Conservation (phyloP, 2,888 invertebrate genomes). For the Ochropleura plecta region DNA sequence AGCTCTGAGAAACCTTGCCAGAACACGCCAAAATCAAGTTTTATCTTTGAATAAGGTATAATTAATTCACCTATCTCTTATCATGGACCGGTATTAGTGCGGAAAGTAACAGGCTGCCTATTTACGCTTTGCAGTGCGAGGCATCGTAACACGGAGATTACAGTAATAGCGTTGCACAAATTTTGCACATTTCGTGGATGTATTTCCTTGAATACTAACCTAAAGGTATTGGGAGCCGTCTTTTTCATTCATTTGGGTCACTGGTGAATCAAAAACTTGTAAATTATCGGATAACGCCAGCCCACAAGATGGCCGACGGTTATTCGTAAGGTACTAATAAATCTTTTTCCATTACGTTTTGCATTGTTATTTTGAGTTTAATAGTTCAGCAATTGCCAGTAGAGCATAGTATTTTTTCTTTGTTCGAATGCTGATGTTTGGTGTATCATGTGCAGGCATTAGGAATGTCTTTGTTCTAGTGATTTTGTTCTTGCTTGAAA, state of each 20-base stretch:
- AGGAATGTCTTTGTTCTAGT: conserved; percentile 83
- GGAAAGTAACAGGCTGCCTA: conserved; percentile 81
- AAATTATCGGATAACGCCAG: conserved; percentile 89
- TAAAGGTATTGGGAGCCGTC: conserved; percentile 71
- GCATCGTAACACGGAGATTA: conserved; percentile 76
- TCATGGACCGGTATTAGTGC: conserved; percentile 60
- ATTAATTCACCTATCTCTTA: conserved; percentile 52
- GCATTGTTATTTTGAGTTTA: conserved; percentile 67
- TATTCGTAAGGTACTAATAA: conserved; percentile 89
- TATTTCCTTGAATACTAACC: conserved; percentile 71
- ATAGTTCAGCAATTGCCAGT: conserved; percentile 58
- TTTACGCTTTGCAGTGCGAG: conserved; percentile 85
- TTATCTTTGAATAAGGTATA: conserved; percentile 75
- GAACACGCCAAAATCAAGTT: conserved; percentile 68
- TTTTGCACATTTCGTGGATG: conserved; percentile 72
- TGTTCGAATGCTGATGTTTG: conserved; percentile 57
- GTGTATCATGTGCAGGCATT: conserved; percentile 45
- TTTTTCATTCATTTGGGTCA: conserved; percentile 75
- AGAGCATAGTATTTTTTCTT: conserved; percentile 63
- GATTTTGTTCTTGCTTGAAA: conserved; percentile 68
- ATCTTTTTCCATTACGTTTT: conserved; percentile 76
- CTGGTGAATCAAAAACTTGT: conserved; percentile 79
- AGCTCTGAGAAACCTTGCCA: conserved; percentile 69
- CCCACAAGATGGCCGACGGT: conserved; percentile 91
- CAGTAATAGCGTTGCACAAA: conserved; percentile 74